Percentiles rank a stretch among this genome's conserved stretches.
Evolutionary conservation across 2,113 vertebrate species (phyloP).

Genomic region (Prietella phreatophila): DNA sequence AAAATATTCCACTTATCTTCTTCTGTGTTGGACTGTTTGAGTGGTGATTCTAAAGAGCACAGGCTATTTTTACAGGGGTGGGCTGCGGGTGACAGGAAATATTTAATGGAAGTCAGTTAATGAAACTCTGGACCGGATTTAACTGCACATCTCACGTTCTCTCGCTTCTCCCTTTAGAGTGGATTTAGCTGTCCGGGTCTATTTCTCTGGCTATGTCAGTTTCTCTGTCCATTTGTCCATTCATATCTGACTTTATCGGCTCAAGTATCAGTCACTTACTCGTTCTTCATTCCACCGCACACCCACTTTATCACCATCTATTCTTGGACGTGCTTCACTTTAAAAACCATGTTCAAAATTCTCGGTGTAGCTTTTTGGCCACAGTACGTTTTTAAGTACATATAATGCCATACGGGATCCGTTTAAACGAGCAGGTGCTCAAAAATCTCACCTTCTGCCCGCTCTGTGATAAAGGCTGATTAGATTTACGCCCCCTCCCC

Average conservation of each 20-base stretch:
- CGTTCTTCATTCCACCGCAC: slow-evolving; percentile 19
- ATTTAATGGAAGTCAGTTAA: slow-evolving; percentile 46
- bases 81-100: slow-evolving; percentile 42
- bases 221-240: slow-evolving; percentile 10
- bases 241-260: slow-evolving; percentile 27
- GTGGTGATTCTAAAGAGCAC: slow-evolving; percentile 41
- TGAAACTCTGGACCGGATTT: slow-evolving; percentile 42
- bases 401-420: slow-evolving; percentile 40
- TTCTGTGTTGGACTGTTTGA: slow-evolving; percentile 36
- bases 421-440: slow-evolving; percentile 73
- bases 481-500: slow-evolving; percentile 80
- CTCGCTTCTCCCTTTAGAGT: slow-evolving; percentile 7
- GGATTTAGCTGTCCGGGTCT: slow-evolving; percentile 8
- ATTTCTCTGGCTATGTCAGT: not conserved
- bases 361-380: slow-evolving; percentile 39
- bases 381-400: slow-evolving; percentile 44
- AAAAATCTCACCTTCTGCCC: slow-evolving; percentile 85
- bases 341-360: slow-evolving; percentile 43
- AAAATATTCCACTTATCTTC: slow-evolving; percentile 48
- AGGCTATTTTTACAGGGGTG: slow-evolving; percentile 46
- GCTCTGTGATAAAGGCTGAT: slow-evolving; percentile 91
- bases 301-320: slow-evolving; percentile 11
- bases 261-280: slow-evolving; percentile 31
- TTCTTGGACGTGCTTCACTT: slow-evolving; percentile 51
- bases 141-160: slow-evolving; percentile 4